Evolutionary conservation across 2,797 vertebrate genomes (phyloP).

Genomic region (Stomatorhinus walkeri): DNA sequence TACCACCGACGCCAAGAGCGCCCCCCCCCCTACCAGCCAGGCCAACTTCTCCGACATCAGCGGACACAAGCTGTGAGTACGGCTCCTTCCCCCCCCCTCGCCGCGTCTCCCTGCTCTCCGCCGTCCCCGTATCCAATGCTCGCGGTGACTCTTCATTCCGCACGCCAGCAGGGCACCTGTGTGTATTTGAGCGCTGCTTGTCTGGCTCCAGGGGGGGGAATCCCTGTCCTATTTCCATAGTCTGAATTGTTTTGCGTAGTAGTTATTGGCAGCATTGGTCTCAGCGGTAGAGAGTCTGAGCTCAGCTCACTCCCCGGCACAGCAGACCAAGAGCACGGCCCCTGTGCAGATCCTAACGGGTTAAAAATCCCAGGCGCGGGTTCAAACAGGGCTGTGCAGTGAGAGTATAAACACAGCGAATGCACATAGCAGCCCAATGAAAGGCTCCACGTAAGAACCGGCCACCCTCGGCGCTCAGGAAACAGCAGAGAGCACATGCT

Average conservation of each 20-base stretch:
- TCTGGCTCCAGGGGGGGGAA: neutral
- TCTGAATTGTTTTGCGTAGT: neutral
- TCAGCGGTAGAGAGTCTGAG: neutral
- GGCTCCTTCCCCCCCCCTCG: neutral
- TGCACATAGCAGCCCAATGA: conserved; percentile 47
- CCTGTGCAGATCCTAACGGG: neutral
- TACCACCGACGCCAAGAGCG: neutral
- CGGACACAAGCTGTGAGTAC: conserved; percentile 56
- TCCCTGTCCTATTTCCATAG: neutral
- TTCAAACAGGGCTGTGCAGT: neutral
- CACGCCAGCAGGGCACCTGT: neutral
- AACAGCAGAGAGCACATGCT: conserved; percentile 42
- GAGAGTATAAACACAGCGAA: neutral
- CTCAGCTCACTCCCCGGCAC: neutral
- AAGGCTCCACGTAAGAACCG: conserved; percentile 44
- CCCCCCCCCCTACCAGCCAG: neutral
- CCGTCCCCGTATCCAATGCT: neutral
- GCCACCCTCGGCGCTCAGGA: neutral
- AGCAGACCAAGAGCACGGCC: neutral
- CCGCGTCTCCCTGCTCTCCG: neutral
- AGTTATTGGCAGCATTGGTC: neutral
- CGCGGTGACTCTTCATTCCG: neutral
- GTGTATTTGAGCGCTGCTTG: neutral
- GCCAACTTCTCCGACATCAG: conserved; percentile 41
- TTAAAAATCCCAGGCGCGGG: neutral